Base-by-base conservation (phyloP, 2,888 invertebrate species). In the Drosophila siamana region DNA sequence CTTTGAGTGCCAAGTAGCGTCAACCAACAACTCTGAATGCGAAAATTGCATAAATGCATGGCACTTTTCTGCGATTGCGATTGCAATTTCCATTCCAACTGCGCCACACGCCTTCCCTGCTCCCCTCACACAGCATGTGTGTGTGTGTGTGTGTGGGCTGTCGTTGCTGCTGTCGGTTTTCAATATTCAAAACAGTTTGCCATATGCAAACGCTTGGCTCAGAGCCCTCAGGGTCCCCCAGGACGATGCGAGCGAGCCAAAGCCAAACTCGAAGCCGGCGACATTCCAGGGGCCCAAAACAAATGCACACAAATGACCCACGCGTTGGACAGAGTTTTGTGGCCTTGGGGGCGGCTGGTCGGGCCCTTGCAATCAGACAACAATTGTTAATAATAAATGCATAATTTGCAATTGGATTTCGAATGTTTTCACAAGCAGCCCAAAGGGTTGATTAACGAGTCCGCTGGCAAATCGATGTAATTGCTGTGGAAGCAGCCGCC, bases 331-430 rank as follows among this genome's bases (percentile, higher is more conserved):
- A 63, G 78, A 78, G 78, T 52, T 66, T 66, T 63, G 66, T 60
- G 46, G 74, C 83, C 86, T 74, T 72, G 69, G 68, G 83, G 80
- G 76, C 40, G 11, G 33, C n/a, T n/a, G 33, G 50, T 51, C 52
- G 55, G 19, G 30, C 46, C 24, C 43, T 40, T 69, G 87, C 85
- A 85, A 85, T 85, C 85, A 85, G 80, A 74, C 86, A 78, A 78
- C 87, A 87, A 88, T 87, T 86, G 89, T 81, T 82, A 84, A 86
- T 83, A 87, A 82, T 83, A 86, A 88, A 87, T 86, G 86, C 87
- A 88, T 89, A 88, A 89, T 88, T 86, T 86, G 74, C 86, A 82
- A 88, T 86, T 88, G 88, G 71, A 86, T 86, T 86, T 81, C 57
- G 70, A 80, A 86, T 85, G 76, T 85, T 75, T 80, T 86, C 69